Conservation (phyloP, 2,888 invertebrate species). For the Busseola fusca region DNA sequence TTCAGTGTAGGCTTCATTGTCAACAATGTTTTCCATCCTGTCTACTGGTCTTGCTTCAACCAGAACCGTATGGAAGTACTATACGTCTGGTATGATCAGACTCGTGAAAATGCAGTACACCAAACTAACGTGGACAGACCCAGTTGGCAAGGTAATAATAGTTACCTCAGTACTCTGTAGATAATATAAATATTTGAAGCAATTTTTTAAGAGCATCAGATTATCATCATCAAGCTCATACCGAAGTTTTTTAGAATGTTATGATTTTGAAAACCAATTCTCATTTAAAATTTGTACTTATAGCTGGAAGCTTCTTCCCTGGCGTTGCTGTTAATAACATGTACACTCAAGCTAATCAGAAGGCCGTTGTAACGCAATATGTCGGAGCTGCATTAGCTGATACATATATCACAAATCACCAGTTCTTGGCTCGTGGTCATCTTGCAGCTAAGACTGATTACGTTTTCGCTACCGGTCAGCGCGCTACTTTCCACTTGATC, state of each 20-base stretch:
- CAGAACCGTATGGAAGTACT: conserved; percentile 82
- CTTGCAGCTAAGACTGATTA: conserved; percentile 90
- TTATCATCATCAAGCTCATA: neutral
- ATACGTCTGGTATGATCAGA: conserved; percentile 87
- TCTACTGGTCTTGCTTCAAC: conserved; percentile 89
- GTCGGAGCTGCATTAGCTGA: conserved; percentile 77
- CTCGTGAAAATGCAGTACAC: conserved; percentile 80
- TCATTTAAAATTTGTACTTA: conserved; percentile 19
- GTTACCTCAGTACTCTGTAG: neutral
- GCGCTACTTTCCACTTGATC: conserved; percentile 90
- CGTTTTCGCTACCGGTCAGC: conserved; percentile 89
- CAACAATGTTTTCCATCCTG: conserved; percentile 80
- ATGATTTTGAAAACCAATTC: neutral
- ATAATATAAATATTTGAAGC: neutral
- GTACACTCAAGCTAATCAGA: conserved; percentile 81
- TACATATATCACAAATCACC: conserved; percentile 82
- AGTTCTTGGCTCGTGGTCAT: conserved; percentile 90
- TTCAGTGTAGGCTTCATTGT: conserved; percentile 87
- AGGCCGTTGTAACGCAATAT: conserved; percentile 69
- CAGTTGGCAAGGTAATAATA: conserved; percentile 77
- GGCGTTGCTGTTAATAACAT: conserved; percentile 77
- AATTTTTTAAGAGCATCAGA: neutral
- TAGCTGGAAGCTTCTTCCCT: conserved; percentile 87
- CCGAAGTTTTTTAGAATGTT: neutral
- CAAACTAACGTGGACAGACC: conserved; percentile 86